Percentiles rank a stretch among this genome's conserved stretches.
Conservation (phyloP, 2,797 vertebrate genomes). For the Melopsittacus undulatus region DNA sequence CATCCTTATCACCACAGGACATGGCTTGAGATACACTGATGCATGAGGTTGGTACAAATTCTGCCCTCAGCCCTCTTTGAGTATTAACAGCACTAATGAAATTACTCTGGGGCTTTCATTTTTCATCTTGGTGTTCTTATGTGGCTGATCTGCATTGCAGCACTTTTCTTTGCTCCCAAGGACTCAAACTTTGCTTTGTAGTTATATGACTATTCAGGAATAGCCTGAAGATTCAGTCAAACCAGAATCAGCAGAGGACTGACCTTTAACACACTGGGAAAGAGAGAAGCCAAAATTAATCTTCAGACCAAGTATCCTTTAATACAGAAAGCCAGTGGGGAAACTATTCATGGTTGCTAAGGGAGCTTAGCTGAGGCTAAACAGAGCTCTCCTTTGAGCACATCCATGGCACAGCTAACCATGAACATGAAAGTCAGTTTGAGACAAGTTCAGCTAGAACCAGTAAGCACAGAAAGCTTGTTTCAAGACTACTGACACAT, state of each 20-base stretch:
- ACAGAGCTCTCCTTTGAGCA: not conserved
- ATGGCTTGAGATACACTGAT: not conserved
- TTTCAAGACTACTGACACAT: not conserved
- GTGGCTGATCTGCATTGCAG: conserved; percentile 37
- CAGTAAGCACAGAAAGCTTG: not conserved
- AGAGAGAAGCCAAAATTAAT: conserved; percentile 22
- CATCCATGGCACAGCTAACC: not conserved
- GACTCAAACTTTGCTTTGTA: conserved; percentile 38
- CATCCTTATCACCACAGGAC: not conserved
- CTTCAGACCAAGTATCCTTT: conserved; percentile 29
- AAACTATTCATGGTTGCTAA: not conserved
- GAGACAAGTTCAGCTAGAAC: not conserved
- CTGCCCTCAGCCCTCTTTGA: not conserved
- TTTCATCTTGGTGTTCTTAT: conserved; percentile 38
- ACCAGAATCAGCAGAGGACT: not conserved
- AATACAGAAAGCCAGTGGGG: not conserved
- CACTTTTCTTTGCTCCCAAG: conserved; percentile 3
- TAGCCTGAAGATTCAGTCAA: conserved; percentile 27
- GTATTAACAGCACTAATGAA: conserved; percentile 42
- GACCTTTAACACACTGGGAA: conserved; percentile 28
- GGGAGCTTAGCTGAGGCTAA: not conserved
- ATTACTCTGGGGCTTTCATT: conserved; percentile 41
- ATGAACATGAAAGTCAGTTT: not conserved
- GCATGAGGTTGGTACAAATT: not conserved
- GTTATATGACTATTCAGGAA: not conserved